Evolutionary conservation across 2,888 invertebrate genomes (phyloP), one percentile per base, ranked within the genome.

Genomic region (Heliconius ethilla): DNA sequence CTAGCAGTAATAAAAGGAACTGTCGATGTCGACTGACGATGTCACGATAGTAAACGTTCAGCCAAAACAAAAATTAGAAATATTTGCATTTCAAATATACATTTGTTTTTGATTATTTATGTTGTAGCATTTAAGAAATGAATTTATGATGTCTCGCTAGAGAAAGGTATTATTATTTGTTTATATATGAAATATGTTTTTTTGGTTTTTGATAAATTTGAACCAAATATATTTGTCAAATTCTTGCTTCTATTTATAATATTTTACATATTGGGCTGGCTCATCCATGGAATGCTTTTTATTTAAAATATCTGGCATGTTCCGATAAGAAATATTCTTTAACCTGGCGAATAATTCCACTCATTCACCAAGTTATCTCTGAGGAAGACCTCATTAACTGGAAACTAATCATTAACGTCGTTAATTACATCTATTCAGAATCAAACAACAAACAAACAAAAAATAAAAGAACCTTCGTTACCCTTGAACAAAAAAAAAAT

Each of bases 1-100:
- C 62, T 40, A 55, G 59, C 40, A 69, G 7, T 40, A 76, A 13
- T 70, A 76, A 70, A 76, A 70, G 40, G 51, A 70, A 76, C 69
- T 70, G 62, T 27, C 55, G 72, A 72, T 72, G 55, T 33, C 51
- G 55, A 72, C 33, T 59, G 72, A 33, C 72, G 18, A n/a, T 59
- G 55, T 72, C 55, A n/a, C 33, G 55, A 72, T 33, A 51, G 70
- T 70, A 29, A 55, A 22, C 15, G 13, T 33, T 13, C 13, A 59
- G 33, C 6, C 33, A 72, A 15, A 22, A 59, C 1, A 72, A 15
- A 59, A 72, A 59, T 55, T 15, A 59, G 1, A 55, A 33, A 33
- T 7, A 59, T 33, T 70, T 40, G 45, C 45, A 45, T 69, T 69
- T 29, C 9, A 40, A 22, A 67, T 51, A 22, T 55, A 27, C 22